A percentile compares a stretch with the other conserved stretches of the same genome.
Conservation (phyloP, 2,888 invertebrate species). For the Orthonevra nobilis region DNA sequence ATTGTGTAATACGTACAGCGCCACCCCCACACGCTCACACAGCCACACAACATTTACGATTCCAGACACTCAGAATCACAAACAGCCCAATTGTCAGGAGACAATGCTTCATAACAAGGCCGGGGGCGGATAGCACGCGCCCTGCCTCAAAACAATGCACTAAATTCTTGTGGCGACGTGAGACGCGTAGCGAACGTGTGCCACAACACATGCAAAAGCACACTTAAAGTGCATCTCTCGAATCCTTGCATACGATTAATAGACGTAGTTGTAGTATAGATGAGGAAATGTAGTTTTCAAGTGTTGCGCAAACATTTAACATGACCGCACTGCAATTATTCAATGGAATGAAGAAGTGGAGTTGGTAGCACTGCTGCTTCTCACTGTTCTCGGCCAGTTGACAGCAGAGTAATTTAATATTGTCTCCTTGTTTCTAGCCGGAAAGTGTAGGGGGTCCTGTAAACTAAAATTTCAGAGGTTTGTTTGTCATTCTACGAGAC, state of each 20-base stretch:
- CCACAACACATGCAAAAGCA: constrained; percentile 35
- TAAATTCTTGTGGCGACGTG: constrained; percentile 38
- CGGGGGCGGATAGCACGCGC: constrained; percentile 13
- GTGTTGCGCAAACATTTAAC: constrained; percentile 70
- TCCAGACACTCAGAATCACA: constrained; percentile 32
- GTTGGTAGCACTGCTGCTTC: constrained; percentile 23
- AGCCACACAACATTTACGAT: constrained; percentile 11
- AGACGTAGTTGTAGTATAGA: constrained; percentile 10
- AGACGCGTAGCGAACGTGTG: constrained; percentile 10
- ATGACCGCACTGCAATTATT: constrained; percentile 69
- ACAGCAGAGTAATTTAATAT: constrained; percentile 65
- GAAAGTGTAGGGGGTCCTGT: neutral
- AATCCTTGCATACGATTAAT: constrained; percentile 65
- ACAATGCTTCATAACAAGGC: constrained; percentile 43
- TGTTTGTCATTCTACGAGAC: neutral
- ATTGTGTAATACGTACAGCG: neutral
- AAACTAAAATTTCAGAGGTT: neutral
- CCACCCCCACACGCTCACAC: neutral
- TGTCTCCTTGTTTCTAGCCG: constrained; percentile 49
- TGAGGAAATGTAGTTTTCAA: constrained; percentile 63
- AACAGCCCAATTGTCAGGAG: constrained; percentile 39
- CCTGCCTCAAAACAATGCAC: constrained; percentile 32
- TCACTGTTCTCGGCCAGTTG: neutral
- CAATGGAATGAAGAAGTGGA: constrained; percentile 60
- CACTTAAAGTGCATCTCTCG: constrained; percentile 32